A percentile compares a stretch with the other conserved stretches of the same genome.
phyloP scores from a whole-genome alignment of 2,797 vertebrate species.

The Mormyrus hasselquistii region DNA sequence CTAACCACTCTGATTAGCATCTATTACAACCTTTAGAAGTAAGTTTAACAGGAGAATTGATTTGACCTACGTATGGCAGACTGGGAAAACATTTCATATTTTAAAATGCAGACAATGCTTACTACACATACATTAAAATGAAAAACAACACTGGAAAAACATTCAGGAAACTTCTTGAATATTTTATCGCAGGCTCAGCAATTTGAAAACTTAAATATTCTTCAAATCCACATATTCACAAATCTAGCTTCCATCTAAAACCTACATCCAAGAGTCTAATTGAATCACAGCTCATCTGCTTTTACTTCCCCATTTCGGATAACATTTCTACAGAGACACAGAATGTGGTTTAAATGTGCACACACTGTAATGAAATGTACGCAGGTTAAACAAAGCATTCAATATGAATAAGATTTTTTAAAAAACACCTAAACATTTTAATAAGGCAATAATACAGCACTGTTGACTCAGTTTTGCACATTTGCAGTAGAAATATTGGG shows the following conservation, averaged over 20 bases:
- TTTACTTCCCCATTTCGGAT: not conserved
- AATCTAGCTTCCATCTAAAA: not conserved
- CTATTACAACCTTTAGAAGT: not conserved
- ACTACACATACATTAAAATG: not conserved
- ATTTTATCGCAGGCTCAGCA: not conserved
- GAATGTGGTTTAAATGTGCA: not conserved
- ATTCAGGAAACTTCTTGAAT: not conserved
- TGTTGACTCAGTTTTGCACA: not conserved
- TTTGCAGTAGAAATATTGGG: not conserved
- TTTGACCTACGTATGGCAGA: not conserved
- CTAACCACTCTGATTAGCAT: not conserved
- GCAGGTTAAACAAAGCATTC: not conserved
- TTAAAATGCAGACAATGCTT: not conserved
- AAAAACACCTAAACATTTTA: not conserved
- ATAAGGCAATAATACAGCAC: not conserved
- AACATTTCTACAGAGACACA: not conserved
- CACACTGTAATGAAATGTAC: not conserved
- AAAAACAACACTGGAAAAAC: not conserved
- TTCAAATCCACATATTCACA: not conserved
- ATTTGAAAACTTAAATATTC: not conserved
- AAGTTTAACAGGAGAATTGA: not conserved
- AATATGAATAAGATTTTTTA: not conserved
- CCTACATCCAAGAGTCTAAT: not conserved
- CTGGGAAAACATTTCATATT: not conserved
- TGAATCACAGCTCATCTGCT: not conserved